These are phyloP conservation scores for Acanthornis magna DNA, from an alignment of 2,797 vertebrate species.

Conservation along the genomic window DNA sequence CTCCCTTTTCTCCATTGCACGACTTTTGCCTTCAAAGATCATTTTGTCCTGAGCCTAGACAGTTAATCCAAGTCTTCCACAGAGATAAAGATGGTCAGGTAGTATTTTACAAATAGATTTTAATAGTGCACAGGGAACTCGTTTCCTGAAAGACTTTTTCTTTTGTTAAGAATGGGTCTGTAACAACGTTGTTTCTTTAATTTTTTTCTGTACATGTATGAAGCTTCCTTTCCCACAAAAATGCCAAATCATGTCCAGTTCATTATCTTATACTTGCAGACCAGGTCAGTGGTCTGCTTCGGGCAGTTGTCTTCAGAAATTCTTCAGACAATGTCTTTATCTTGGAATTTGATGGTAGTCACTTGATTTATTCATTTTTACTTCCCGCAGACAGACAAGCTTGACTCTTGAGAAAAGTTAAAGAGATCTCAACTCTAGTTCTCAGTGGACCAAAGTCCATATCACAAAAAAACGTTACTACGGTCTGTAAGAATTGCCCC, in stretches of 20 bases:
- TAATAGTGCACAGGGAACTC: not conserved
- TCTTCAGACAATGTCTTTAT: not conserved
- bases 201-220: not conserved
- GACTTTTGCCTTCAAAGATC: not conserved
- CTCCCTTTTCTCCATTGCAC: not conserved
- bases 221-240: not conserved
- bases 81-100: not conserved
- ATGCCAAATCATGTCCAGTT: not conserved
- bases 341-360: not conserved
- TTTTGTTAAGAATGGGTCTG: not conserved
- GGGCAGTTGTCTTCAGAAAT: not conserved
- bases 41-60: not conserved
- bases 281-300: not conserved
- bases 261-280: not conserved
- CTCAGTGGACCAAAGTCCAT: not conserved
- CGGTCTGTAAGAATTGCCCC: not conserved
- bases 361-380: not conserved
- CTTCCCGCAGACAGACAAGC: not conserved
- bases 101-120: conserved; percentile 26
- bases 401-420: not conserved
- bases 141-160: not conserved
- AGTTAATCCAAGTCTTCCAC: not conserved
- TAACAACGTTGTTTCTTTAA: conserved; percentile 1
- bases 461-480: not conserved
- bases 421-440: not conserved